These are phyloP conservation scores for Takifugu rubripes DNA, from an alignment of 2,797 vertebrate species.

Conservation along the genomic window DNA sequence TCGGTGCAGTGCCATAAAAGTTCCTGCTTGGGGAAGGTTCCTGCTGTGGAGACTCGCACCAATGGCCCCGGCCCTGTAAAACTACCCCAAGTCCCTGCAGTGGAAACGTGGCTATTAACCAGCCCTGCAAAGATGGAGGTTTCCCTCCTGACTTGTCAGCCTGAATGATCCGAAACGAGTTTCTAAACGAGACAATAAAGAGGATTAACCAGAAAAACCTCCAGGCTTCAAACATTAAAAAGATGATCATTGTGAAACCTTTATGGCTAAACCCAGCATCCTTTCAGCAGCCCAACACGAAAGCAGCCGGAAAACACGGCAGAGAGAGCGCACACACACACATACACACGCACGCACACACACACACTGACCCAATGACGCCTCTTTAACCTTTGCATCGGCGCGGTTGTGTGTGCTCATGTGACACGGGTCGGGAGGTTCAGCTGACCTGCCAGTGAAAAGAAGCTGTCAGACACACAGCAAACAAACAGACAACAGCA, in stretches of 20 bases:
- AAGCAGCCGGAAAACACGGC: conserved; percentile 31
- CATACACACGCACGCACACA: not conserved
- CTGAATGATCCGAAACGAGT: not conserved
- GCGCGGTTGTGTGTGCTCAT: conserved; percentile 8
- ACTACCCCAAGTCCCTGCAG: too few species aligned
- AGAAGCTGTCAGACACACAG: conserved; percentile 39
- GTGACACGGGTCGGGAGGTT: conserved; percentile 72
- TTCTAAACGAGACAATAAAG: not conserved
- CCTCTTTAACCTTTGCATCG: conserved; percentile 39
- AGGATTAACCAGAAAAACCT: not conserved
- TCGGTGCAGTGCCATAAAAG: too few species aligned
- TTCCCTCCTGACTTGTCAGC: not conserved
- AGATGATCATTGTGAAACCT: too few species aligned
- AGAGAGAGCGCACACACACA: conserved; percentile 1
- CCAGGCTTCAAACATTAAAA: not conserved
- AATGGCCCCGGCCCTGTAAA: too few species aligned
- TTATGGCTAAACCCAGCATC: not conserved
- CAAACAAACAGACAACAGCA: conserved; percentile 21
- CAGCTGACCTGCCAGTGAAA: conserved; percentile 69
- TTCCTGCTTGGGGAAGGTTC: too few species aligned
- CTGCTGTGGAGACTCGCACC: too few species aligned
- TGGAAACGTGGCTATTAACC: too few species aligned
- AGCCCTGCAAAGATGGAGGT: not conserved
- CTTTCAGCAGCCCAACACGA: conserved; percentile 30
- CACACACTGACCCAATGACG: conserved; percentile 25